Conservation (phyloP, 2,888 invertebrate genomes). For the Pterostichus madidus region DNA sequence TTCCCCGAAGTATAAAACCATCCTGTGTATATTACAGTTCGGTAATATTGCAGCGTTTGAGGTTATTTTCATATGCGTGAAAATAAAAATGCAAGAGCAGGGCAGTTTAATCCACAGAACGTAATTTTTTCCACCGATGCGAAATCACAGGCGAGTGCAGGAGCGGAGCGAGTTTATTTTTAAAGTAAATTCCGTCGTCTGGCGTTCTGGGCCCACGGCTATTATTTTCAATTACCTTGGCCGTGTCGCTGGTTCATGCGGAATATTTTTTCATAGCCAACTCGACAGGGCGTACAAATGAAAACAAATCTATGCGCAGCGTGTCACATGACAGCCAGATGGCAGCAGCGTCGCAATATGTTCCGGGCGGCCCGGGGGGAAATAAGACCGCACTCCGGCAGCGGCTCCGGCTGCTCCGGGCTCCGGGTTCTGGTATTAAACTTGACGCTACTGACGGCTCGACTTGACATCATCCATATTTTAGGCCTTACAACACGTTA, state of each 20-base stretch:
- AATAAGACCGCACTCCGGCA: slow-evolving; percentile 30
- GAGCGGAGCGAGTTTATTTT: slow-evolving; percentile 45
- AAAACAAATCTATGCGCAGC: slow-evolving; percentile 72
- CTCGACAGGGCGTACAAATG: slow-evolving; percentile 70
- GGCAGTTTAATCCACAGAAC: neutral
- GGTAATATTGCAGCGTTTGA: no score
- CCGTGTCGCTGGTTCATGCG: slow-evolving; percentile 38
- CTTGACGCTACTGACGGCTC: slow-evolving; percentile 7
- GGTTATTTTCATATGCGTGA: no score
- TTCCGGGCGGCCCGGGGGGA: slow-evolving; percentile 44
- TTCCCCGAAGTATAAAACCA: no score
- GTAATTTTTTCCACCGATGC: slow-evolving; percentile 13
- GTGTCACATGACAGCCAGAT: slow-evolving; percentile 64
- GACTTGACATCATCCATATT: slow-evolving; percentile 37
- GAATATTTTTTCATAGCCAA: slow-evolving; percentile 62
- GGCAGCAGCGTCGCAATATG: slow-evolving; percentile 49
- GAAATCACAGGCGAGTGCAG: slow-evolving; percentile 3
- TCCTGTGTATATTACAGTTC: neutral
- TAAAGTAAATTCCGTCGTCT: slow-evolving; percentile 65
- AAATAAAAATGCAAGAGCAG: no score
- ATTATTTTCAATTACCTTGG: slow-evolving; percentile 63
- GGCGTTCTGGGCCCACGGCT: slow-evolving; percentile 51
- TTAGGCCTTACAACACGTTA: slow-evolving; percentile 24
- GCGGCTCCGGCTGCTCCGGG: neutral
- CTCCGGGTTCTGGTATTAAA: slow-evolving; percentile 24